Evolutionary conservation across 2,113 vertebrate genomes (phyloP).

Genomic region (Balaeniceps rex): DNA sequence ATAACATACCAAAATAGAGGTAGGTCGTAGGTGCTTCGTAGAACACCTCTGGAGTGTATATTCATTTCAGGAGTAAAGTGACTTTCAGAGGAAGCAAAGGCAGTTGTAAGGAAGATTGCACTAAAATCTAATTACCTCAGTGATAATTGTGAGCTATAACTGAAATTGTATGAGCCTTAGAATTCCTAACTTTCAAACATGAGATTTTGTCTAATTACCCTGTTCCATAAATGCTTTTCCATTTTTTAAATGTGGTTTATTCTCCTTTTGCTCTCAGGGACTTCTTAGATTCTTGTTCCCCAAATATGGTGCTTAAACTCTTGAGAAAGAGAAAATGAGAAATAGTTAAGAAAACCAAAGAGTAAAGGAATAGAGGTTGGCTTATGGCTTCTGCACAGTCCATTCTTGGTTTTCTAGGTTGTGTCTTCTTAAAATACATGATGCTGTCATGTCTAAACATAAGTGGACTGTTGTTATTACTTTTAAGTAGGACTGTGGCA

Average conservation of each 20-base stretch:
- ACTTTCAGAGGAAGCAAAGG: neutral
- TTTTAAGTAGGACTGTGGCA: neutral
- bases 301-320: neutral
- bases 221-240: neutral
- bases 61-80: neutral
- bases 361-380: neutral
- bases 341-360: neutral
- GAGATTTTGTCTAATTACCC: neutral
- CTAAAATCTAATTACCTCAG: neutral
- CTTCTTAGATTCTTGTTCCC: neutral
- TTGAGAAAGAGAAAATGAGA: neutral
- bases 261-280: neutral
- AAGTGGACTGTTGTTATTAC: neutral
- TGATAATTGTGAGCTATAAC: neutral
- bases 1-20: neutral
- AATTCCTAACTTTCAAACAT: neutral
- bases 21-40: fast-evolving
- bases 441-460: neutral
- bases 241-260: neutral
- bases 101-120: neutral
- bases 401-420: neutral
- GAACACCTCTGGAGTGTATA: neutral
- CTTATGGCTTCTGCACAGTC: neutral
- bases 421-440: neutral
- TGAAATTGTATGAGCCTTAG: neutral